Base-by-base conservation (phyloP, 2,888 invertebrate genomes). In the Phrixothrix hirtus region DNA sequence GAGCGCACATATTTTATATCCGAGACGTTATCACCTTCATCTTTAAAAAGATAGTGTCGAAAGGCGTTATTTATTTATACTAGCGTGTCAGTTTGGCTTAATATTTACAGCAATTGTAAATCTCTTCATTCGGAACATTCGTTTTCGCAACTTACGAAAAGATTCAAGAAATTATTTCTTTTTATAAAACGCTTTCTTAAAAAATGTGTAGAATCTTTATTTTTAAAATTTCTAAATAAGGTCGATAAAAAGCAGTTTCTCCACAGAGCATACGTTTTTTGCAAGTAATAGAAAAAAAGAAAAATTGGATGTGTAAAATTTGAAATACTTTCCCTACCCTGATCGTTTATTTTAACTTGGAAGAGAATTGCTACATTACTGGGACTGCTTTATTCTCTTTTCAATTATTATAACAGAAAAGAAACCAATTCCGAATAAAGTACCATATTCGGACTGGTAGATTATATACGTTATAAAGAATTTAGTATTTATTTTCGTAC, bases 231-330 rank as follows among this genome's bases (percentile, higher is more conserved):
- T 36, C 31, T 34, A 36, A 34, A 25, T 21, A 26, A 34, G 43
- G 34, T 34, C 34, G 21, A 26, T n/a, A 44, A 27, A 44, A 44
- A 36, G 36, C 25, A 17, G 26, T 14, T 10, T 27, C 27, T 25
- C 36, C 36, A 45, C 45, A 45, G 35, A 45, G 45, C 45, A 15
- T 13, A 13, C 31, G 7, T 15, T 41, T 17, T 15, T 44, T 5
- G 38, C 26, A 35, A 27, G 37, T 31, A 36, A 21, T 31, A 37
- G 37, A 30, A 37, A 21, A 30, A 13, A 37, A 36, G 35, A 45
- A 45, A 36, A 45, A 45, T 45, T 36, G 30, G 26, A 37, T 27
- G 44, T 44, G 44, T 35, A 44, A 44, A 34, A 27, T 44, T 44
- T 44, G 34, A 44, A 38, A 35, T 26, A 34, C 26, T 14, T 34